Percentiles rank a stretch among this genome's conserved stretches.
These are phyloP conservation scores for Deilephila elpenor DNA, from an alignment of 2,888 invertebrate species.

Conservation along the genomic window DNA sequence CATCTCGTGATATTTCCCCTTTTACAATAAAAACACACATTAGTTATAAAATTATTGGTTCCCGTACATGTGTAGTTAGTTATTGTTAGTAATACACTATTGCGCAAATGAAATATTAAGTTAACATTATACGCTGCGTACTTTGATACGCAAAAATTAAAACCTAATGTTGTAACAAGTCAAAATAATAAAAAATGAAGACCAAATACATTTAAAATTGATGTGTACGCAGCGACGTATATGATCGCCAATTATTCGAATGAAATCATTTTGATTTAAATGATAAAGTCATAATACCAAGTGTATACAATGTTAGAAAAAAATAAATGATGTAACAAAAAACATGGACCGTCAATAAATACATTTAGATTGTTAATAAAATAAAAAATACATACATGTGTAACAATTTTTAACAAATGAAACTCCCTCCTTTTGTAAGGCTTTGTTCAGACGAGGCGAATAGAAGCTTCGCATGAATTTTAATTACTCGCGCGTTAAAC, in stretches of 20 bases:
- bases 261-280: not conserved
- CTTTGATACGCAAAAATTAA: not conserved
- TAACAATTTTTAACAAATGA: slow-evolving; percentile 5
- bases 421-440: not conserved
- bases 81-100: slow-evolving; percentile 13
- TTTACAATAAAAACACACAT: no score
- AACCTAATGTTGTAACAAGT: not conserved
- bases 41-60: no score
- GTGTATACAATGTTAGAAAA: slow-evolving; percentile 24
- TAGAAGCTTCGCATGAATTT: no score
- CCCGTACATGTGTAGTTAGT: slow-evolving; percentile 16
- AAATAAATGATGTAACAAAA: slow-evolving; percentile 15
- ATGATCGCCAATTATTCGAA: slow-evolving; percentile 12
- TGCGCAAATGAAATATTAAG: not conserved
- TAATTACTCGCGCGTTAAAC: no score
- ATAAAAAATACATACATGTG: slow-evolving; percentile 4
- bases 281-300: slow-evolving; percentile 16
- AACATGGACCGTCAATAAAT: slow-evolving; percentile 24
- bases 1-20: no score
- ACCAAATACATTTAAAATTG: not conserved
- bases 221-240: slow-evolving; percentile 19
- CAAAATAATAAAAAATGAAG: not conserved
- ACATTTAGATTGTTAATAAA: not conserved
- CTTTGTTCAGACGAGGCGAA: no score
- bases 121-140: slow-evolving; percentile 7